These are phyloP conservation scores for Saccostrea glomerata DNA, from an alignment of 1,140 invertebrate species.

Conservation along the genomic window DNA sequence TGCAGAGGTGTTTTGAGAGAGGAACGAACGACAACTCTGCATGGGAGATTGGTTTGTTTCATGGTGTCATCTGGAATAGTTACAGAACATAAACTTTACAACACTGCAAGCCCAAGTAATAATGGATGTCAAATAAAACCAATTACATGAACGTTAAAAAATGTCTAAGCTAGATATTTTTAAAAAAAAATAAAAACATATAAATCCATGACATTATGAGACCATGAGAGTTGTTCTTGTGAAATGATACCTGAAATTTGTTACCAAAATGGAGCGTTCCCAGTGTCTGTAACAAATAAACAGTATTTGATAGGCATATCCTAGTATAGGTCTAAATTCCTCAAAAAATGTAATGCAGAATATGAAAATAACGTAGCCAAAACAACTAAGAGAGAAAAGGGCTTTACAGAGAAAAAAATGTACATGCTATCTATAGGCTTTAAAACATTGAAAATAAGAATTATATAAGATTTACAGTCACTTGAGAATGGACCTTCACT, in stretches of 20 bases:
- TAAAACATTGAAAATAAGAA: too few relatives aligned
- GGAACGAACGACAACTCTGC: too few relatives aligned
- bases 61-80: neutral
- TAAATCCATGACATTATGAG: neutral
- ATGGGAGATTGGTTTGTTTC: too few relatives aligned
- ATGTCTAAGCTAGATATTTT: neutral
- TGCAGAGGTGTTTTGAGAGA: too few relatives aligned
- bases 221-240: slow-evolving; percentile 5
- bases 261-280: slow-evolving; percentile 76
- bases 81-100: neutral
- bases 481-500: too few relatives aligned
- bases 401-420: too few relatives aligned
- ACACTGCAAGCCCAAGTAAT: slow-evolving; percentile 13
- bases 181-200: slow-evolving; percentile 3
- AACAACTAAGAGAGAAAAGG: too few relatives aligned
- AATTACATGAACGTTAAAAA: slow-evolving; percentile 1
- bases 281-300: slow-evolving; percentile 70
- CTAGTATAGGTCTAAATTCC: neutral
- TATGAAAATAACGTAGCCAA: too few relatives aligned
- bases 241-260: slow-evolving; percentile 71
- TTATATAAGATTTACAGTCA: too few relatives aligned
- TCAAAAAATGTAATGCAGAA: too few relatives aligned
- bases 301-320: neutral
- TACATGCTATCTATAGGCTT: too few relatives aligned
- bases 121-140: neutral